Evolutionary conservation across 2,888 invertebrate species (phyloP), one percentile per base, ranked within the genome.

Genomic region (Melipona bicolor): DNA sequence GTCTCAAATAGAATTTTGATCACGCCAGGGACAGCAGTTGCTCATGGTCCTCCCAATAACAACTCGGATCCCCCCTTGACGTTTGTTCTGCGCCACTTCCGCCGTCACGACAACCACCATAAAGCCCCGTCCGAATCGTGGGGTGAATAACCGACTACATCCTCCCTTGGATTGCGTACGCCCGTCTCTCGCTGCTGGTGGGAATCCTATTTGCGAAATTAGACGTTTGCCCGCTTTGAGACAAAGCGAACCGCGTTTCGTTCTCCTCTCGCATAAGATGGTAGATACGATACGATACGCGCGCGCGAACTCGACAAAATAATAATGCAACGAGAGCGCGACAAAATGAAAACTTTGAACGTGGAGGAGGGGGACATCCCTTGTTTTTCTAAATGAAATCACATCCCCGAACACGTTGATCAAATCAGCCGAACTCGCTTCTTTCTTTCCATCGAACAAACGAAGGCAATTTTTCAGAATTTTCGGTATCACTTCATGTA

Each of bases 61-160:
- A 61, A 72, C 67, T 54, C 54, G n/a, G 71, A 67, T 52, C 71
- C 78, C 65, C 65, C 68, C 24, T 67, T 72, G 69, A 49, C 83
- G 72, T 83, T 80, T 83, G 79, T 65, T 49, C 70, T 75, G 56
- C 79, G 86, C 70, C 88, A 79, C 73, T 84, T 88, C 81, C 86
- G 81, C 52, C 88, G 81, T 83, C 81, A 84, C 77, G 74, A 82
- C 84, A 73, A 67, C 59, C 71, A 70, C 74, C 81, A 72, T 82
- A 88, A 72, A 21, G 79, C 79, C 78, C 65, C 56, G 19, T 32
- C 52, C 21, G 62, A 24, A 74, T 62, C 65, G 54, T 56, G 69
- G 61, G 76, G 76, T 76, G 85, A 85, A 79, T 73, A 76, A 82
- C 78, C 85, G 64, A 32, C 15, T 54, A 36, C 62, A 67, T 32